A percentile compares a stretch with the other conserved stretches of the same genome.
These are phyloP conservation scores for Aphelinus certus DNA, from an alignment of 1,140 invertebrate genomes.

Conservation along the genomic window DNA sequence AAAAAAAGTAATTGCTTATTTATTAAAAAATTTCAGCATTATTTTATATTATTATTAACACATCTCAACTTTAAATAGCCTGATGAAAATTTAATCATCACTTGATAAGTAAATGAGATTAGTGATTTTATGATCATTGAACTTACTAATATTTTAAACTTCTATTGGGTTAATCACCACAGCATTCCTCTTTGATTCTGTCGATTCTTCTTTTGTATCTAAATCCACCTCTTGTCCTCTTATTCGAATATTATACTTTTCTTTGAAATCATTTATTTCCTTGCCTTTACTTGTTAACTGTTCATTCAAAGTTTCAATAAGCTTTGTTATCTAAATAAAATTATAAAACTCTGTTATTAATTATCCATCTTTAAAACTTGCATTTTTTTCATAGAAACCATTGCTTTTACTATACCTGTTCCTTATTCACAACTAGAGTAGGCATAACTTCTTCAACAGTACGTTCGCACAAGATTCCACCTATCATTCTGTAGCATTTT, in stretches of 20 bases:
- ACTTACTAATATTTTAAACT: constrained; percentile 44
- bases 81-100: no score
- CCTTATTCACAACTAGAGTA: constrained; percentile 81
- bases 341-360: constrained; percentile 44
- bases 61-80: no score
- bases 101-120: neutral
- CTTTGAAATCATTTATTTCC: constrained; percentile 94
- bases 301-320: constrained; percentile 81
- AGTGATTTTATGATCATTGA: constrained; percentile 2
- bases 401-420: constrained; percentile 70
- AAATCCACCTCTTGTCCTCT: constrained; percentile 72
- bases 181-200: constrained; percentile 69
- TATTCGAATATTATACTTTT: constrained; percentile 87
- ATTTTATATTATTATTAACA: no score
- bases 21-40: no score
- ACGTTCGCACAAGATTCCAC: constrained; percentile 91
- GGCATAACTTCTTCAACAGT: constrained; percentile 93
- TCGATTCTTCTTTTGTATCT: constrained; percentile 59
- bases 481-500: constrained; percentile 94
- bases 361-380: neutral
- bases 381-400: neutral
- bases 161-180: constrained; percentile 58
- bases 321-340: constrained; percentile 74
- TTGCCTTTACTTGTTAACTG: constrained; percentile 87
- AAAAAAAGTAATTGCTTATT: no score